These are phyloP conservation scores for Dione vanillae DNA, from an alignment of 2,888 invertebrate species.

Conservation along the genomic window DNA sequence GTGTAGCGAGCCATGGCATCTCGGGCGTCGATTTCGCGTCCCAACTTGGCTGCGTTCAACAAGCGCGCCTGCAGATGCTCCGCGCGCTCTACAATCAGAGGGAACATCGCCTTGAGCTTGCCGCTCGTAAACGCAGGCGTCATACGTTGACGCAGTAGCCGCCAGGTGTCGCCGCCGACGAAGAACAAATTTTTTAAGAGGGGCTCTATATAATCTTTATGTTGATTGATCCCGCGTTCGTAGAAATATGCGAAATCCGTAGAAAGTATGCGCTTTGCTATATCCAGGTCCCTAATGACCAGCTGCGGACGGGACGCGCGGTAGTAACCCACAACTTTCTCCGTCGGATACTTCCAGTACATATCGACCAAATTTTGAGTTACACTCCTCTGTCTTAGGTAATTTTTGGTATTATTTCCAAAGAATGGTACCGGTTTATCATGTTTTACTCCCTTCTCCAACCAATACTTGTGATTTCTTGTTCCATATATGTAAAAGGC, in stretches of 20 bases:
- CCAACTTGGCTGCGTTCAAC: constrained; percentile 48
- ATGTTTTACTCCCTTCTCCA: constrained; percentile 58
- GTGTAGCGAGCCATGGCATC: constrained; percentile 72
- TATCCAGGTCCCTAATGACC: constrained; percentile 63
- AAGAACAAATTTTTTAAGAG: constrained; percentile 64
- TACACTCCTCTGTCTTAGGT: constrained; percentile 56
- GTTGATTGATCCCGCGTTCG: constrained; percentile 57
- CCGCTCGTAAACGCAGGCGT: constrained; percentile 66
- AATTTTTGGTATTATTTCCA: constrained; percentile 58
- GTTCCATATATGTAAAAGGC: constrained; percentile 59
- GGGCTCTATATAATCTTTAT: constrained; percentile 58
- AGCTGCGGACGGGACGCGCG: constrained; percentile 58
- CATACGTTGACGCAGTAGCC: constrained; percentile 64
- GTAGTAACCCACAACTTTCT: constrained; percentile 63
- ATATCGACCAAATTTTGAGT: constrained; percentile 56
- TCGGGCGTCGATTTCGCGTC: constrained; percentile 58
- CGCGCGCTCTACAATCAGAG: constrained; percentile 64
- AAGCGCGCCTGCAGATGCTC: constrained; percentile 57
- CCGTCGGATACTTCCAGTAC: constrained; percentile 63
- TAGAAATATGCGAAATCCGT: constrained; percentile 64
- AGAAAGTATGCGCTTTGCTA: constrained; percentile 59
- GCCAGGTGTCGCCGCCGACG: constrained; percentile 66
- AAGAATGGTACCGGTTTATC: constrained; percentile 61
- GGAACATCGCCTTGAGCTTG: constrained; percentile 68
- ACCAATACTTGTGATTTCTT: constrained; percentile 60